Conservation (phyloP, 1,140 invertebrate species). For the Brachionus paranguensis region DNA sequence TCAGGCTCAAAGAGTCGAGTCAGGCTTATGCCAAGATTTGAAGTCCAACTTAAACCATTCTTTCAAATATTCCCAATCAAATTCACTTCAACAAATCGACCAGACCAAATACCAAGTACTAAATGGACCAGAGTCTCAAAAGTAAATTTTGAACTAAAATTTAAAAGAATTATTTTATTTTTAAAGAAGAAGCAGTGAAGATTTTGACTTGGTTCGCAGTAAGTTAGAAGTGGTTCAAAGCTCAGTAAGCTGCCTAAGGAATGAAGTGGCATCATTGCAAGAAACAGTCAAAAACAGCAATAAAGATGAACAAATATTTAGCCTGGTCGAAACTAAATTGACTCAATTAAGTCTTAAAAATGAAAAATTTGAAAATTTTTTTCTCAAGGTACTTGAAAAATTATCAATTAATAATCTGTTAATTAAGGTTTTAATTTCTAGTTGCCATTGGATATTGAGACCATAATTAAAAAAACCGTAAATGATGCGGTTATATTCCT, state of each 20-base stretch:
- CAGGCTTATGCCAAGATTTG: not conserved
- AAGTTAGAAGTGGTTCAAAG: not conserved
- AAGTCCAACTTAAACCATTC: not conserved
- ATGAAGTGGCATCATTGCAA: not conserved
- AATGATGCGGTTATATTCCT: not conserved
- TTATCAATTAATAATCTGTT: not conserved
- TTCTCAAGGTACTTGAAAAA: not conserved
- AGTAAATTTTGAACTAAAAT: not conserved
- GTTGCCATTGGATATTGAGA: not conserved
- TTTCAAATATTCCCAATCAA: not conserved
- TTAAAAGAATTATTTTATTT: not conserved
- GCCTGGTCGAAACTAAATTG: not conserved
- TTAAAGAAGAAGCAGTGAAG: not conserved
- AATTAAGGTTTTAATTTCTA: not conserved
- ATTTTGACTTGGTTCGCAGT: not conserved
- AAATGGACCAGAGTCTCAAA: not conserved
- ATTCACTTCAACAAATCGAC: not conserved
- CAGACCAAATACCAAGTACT: not conserved
- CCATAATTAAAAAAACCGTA: not conserved
- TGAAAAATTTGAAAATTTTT: not conserved
- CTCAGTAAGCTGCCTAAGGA: not conserved
- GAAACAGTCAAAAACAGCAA: not conserved
- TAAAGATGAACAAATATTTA: not conserved
- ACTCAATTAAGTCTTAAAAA: not conserved
- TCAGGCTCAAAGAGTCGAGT: not conserved